A percentile compares a stretch with the other conserved stretches of the same genome.
phyloP scores from a whole-genome alignment of 2,888 invertebrate species.

The Poecilus cupreus region DNA sequence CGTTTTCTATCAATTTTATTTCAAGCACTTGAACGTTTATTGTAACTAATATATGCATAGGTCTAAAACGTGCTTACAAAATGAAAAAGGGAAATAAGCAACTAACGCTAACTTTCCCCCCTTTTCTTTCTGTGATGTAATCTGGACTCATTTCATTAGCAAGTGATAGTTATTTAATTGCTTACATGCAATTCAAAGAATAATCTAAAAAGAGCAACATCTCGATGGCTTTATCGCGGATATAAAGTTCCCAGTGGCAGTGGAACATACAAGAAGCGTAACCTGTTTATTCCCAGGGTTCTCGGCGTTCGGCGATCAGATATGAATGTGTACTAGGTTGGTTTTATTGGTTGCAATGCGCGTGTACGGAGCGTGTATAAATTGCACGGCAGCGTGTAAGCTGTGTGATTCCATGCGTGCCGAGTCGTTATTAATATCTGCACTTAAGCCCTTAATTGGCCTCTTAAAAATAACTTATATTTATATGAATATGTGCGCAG shows the following conservation, averaged over 20 bases:
- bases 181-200: neutral
- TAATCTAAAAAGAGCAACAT: neutral
- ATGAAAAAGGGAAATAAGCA: too few species aligned
- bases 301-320: neutral
- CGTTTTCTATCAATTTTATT: too few species aligned
- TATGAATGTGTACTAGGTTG: neutral
- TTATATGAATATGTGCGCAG: neutral
- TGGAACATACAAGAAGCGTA: too few species aligned
- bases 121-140: too few species aligned
- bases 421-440: constrained; percentile 36
- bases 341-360: constrained; percentile 2
- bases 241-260: too few species aligned
- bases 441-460: constrained; percentile 44
- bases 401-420: constrained; percentile 29
- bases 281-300: neutral
- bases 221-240: neutral
- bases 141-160: neutral
- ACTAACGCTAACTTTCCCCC: too few species aligned
- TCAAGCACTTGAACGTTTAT: too few species aligned
- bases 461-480: constrained; percentile 32
- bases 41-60: too few species aligned
- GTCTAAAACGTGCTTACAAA: too few species aligned
- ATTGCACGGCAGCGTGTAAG: neutral
- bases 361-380: neutral
- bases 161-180: neutral